These are phyloP conservation scores for Cyprinodon tularosa DNA, from an alignment of 2,113 vertebrate species.

Conservation along the genomic window DNA sequence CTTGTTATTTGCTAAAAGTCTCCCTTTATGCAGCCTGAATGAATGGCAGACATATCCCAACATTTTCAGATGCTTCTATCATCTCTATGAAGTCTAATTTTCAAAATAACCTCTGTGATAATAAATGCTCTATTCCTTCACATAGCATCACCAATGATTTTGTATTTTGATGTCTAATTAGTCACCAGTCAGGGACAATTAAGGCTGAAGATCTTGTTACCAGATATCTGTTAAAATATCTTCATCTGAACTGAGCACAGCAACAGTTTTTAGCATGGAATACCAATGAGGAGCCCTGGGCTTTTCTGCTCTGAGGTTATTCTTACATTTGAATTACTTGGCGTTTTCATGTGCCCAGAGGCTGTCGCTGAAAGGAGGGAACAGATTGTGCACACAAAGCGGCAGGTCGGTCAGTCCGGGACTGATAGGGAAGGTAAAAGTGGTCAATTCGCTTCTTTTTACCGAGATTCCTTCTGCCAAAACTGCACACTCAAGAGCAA, in stretches of 20 bases:
- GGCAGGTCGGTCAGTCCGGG: conserved; percentile 37
- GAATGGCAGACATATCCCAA: not conserved
- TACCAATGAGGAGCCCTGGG: conserved; percentile 43
- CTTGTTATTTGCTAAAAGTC: not conserved
- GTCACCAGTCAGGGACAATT: not conserved
- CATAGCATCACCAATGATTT: not conserved
- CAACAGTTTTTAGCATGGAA: conserved; percentile 23
- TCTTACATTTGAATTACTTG: conserved; percentile 44
- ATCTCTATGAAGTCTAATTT: not conserved
- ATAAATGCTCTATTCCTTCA: not conserved
- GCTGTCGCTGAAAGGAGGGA: conserved; percentile 42
- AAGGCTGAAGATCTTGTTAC: not conserved
- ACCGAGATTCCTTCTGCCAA: conserved; percentile 36
- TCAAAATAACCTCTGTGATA: conserved; percentile 42
- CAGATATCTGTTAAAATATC: not conserved
- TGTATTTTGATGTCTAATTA: not conserved
- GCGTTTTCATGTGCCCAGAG: conserved; percentile 61
- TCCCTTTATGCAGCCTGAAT: not conserved
- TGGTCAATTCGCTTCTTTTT: conserved; percentile 14
- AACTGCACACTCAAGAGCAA: conserved; percentile 51
- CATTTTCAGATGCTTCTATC: not conserved
- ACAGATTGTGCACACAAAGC: conserved; percentile 44
- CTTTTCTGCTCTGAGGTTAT: conserved; percentile 38
- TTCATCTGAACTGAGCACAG: not conserved
- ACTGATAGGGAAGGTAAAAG: conserved; percentile 52